Base-by-base conservation (phyloP, 2,797 vertebrate species). In the Salmo trutta region DNA sequence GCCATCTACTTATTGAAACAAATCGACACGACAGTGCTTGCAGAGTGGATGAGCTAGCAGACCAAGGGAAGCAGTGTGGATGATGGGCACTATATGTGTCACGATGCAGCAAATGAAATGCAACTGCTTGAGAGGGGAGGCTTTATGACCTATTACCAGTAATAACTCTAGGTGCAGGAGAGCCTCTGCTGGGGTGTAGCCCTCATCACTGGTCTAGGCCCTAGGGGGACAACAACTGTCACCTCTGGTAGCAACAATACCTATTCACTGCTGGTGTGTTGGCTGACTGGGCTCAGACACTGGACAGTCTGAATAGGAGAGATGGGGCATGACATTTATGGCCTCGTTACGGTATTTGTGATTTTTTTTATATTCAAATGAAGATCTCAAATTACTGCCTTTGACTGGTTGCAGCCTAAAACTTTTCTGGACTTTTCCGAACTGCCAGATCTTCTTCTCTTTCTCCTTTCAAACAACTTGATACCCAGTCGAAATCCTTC, bases 391-490 rank as follows among this genome's bases (percentile, higher is more conserved):
- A 10, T 8, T 8, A 41, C 12, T 21, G 68, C 68, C 41, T 70
- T 72, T 29, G 51, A 72, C 6, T 27, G 33, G 36, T 47, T 41
- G 68, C 47, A 41, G 19, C 19, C 8, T 47, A 12, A 47, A 47
- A 47, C 41, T 36, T 19, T 67, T 16, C 41, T 6, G 16, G 1
- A 19, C 53, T 21, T 19, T 21, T 59, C 59, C 24, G 17, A 8
- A 64, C 59, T 14, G 16, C n/a, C n/a, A 59, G 1, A 24, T 66
- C 14, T 15, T 29, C 24, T 29, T 12, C 62, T 6, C 27, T 66
- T 66, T 66, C 65, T 33, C 59, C 59, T 24, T 64, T 64, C 7
- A 41, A 47, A 70, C 67, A 70, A 70, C 69, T 71, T 71, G 47
- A 71, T 41, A 71, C 21, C 33, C n/a, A 5, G 24, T 16, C 17